Base-by-base conservation (phyloP, 1,140 invertebrate species). In the Phortica variegata region DNA sequence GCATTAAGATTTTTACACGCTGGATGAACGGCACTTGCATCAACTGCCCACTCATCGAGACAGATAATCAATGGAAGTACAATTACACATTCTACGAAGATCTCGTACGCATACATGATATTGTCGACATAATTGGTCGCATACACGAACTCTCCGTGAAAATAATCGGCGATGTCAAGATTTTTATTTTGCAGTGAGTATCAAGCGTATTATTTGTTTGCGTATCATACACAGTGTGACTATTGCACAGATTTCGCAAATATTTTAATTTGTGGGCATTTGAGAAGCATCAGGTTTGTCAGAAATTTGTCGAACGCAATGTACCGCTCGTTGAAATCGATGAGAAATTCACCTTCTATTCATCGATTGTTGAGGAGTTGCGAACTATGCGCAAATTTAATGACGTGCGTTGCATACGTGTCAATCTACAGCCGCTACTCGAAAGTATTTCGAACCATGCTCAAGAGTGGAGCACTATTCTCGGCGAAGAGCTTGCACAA, bases 11-110 rank as follows among this genome's bases (percentile, higher is more conserved):
- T 5, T 91, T 94, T 73, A 81, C 86, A 0, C 83, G 91, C 7
- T 95, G 91, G 91, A 88, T 90, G 85, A 79, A 85, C 50, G 84
- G 85, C n/a, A 89, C 86, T 9, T 94, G 91, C 70, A 65, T 89
- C 0, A 81, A 85, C 21, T 88, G 85, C 51, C 78, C 82, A 26
- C 49, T 66, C 72, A 45, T 71, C 13, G 68, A 44, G 60, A 61
- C 77, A 34, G 61, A 83, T 1, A 76, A 78, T 2, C 82, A 82
- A 34, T 77, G 82, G 69, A 76, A 84, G 74, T 79, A 77, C 71
- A 63, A 85, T 65, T 82, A 87, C 77, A 81, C 79, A 1, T 93
- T 87, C 72, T 91, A 86, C 55, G 85, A 91, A 38, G 90, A 95
- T 58, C 78, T 94, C 1, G 78, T 88, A 9, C 23, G 43, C 21